A percentile compares a stretch with the other conserved stretches of the same genome.
Conservation (phyloP, 2,888 invertebrate species). For the Scrobipalpa costella region DNA sequence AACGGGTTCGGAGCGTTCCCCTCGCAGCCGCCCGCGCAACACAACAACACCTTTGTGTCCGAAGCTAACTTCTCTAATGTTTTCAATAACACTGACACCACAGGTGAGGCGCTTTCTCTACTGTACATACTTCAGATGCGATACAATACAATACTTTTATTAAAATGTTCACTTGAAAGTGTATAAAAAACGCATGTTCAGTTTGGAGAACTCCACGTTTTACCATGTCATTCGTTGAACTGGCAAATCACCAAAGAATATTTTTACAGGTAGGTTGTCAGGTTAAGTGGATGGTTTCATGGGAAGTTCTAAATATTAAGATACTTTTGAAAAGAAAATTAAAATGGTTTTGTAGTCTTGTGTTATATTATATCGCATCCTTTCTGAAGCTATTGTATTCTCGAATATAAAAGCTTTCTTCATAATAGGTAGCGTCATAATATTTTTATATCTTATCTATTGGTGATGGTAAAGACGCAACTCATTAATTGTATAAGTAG, state of each 20-base stretch:
- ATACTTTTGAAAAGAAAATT: no score
- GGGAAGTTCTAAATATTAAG: no score
- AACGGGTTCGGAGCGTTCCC: slow-evolving; percentile 59
- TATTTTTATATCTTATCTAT: neutral
- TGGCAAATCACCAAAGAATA: neutral
- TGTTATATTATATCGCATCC: slow-evolving; percentile 2
- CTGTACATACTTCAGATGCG: slow-evolving; percentile 41
- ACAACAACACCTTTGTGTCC: slow-evolving; percentile 85
- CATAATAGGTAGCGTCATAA: neutral
- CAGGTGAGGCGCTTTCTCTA: slow-evolving; percentile 78
- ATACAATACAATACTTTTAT: neutral
- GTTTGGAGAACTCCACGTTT: no score
- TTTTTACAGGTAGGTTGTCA: neutral
- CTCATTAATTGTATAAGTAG: neutral
- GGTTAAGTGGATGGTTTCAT: no score
- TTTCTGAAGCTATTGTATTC: neutral
- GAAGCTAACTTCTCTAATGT: slow-evolving; percentile 94
- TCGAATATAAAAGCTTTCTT: neutral
- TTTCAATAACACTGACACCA: slow-evolving; percentile 88
- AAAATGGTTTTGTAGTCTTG: neutral
- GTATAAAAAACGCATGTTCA: no score
- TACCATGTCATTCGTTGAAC: no score
- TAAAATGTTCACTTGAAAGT: no score
- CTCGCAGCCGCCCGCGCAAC: slow-evolving; percentile 48
- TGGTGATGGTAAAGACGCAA: slow-evolving; percentile 10